Conservation (phyloP, 2,888 invertebrate species). For the Aphrophora alni region DNA sequence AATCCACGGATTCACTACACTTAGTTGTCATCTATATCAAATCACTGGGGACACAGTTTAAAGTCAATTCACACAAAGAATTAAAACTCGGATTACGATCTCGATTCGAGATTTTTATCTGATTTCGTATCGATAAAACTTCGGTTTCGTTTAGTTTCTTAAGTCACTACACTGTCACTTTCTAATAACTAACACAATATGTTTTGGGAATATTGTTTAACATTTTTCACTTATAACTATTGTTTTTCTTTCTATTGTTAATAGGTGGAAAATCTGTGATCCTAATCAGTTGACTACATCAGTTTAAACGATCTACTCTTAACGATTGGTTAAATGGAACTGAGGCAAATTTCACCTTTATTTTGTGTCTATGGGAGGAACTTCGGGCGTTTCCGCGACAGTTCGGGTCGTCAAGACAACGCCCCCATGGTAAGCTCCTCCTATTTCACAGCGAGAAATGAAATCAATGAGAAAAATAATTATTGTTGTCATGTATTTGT, state of each 20-base stretch:
- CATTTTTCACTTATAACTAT: background rate
- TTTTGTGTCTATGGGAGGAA: constrained; percentile 9
- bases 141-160: background rate
- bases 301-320: constrained; percentile 28
- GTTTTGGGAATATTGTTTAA: background rate
- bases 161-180: background rate
- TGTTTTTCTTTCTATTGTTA: background rate
- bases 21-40: background rate
- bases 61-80: background rate
- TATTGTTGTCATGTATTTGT: background rate
- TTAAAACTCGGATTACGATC: background rate
- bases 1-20: background rate
- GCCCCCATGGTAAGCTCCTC: constrained; percentile 17
- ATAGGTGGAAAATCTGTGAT: background rate
- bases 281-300: constrained; percentile 3
- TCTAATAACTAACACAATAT: background rate
- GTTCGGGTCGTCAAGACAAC: constrained; percentile 20
- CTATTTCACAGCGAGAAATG: constrained; percentile 34
- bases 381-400: constrained; percentile 30
- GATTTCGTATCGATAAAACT: background rate
- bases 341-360: constrained; percentile 20
- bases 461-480: constrained; percentile 33
- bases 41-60: background rate
- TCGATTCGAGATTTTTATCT: background rate
- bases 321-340: constrained; percentile 34